Evolutionary conservation across 2,113 vertebrate species (phyloP).

Genomic region (Trachemys scripta): DNA sequence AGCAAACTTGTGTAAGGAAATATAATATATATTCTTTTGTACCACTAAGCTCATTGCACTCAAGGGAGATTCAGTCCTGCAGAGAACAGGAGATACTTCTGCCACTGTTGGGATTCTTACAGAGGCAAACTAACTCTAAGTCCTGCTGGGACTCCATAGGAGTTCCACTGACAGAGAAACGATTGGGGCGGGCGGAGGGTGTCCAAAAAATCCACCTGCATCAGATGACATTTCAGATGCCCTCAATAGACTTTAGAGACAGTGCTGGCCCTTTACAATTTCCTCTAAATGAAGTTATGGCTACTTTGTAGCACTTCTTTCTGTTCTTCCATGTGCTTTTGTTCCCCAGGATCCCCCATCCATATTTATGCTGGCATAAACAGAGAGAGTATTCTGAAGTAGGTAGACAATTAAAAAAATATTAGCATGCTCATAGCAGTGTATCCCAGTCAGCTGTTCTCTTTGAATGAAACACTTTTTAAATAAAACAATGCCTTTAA

Average conservation of each 20-base stretch:
- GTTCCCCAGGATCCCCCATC: background rate
- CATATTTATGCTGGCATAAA: background rate
- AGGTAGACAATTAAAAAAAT: background rate
- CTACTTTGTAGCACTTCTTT: background rate
- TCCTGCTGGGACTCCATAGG: background rate
- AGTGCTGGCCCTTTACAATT: background rate
- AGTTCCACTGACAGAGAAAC: background rate
- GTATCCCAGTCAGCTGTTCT: background rate
- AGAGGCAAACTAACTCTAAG: background rate
- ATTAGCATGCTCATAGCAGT: background rate
- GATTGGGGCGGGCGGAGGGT: background rate
- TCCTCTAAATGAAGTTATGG: background rate
- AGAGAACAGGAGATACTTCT: background rate
- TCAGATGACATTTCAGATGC: background rate
- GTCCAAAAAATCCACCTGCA: background rate
- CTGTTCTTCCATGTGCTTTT: background rate
- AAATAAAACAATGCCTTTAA: background rate
- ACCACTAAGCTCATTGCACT: background rate
- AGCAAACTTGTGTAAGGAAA: background rate
- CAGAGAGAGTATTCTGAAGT: background rate
- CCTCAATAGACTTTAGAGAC: background rate
- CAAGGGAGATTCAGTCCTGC: background rate
- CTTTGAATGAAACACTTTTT: background rate
- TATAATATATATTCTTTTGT: background rate
- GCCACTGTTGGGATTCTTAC: background rate